phyloP scores from a whole-genome alignment of 2,888 invertebrate genomes.

The Dione vanillae region DNA sequence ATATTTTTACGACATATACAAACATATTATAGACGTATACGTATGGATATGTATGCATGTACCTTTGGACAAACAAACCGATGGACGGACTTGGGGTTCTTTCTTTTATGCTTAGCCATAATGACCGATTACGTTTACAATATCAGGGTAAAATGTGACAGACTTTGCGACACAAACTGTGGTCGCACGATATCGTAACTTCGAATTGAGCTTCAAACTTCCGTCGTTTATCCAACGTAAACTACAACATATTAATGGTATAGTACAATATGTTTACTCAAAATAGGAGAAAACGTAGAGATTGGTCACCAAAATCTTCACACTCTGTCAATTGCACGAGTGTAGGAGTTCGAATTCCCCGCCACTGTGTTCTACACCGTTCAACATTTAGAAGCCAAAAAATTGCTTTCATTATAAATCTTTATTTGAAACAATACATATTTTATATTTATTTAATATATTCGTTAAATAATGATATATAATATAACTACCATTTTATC shows the following conservation, averaged over 20 bases:
- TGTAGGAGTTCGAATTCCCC: too few species aligned
- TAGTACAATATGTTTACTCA: background rate
- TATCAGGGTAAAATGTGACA: background rate
- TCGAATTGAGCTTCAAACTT: constrained; percentile 16
- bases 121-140: background rate
- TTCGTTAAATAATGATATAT: too few species aligned
- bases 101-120: constrained; percentile 13
- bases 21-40: background rate
- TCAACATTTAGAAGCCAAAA: too few species aligned
- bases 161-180: background rate
- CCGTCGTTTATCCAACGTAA: constrained; percentile 9
- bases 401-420: too few species aligned
- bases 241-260: background rate
- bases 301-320: too few species aligned
- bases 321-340: too few species aligned
- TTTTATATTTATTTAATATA: too few species aligned
- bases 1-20: background rate
- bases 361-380: too few species aligned
- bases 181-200: constrained; percentile 1
- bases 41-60: constrained; percentile 11
- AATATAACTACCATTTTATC: too few species aligned
- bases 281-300: too few species aligned
- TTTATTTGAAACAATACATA: too few species aligned
- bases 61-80: background rate
- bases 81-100: background rate